Evolutionary conservation across 2,888 invertebrate genomes (phyloP).

Genomic region (Cerastis rubricosa): DNA sequence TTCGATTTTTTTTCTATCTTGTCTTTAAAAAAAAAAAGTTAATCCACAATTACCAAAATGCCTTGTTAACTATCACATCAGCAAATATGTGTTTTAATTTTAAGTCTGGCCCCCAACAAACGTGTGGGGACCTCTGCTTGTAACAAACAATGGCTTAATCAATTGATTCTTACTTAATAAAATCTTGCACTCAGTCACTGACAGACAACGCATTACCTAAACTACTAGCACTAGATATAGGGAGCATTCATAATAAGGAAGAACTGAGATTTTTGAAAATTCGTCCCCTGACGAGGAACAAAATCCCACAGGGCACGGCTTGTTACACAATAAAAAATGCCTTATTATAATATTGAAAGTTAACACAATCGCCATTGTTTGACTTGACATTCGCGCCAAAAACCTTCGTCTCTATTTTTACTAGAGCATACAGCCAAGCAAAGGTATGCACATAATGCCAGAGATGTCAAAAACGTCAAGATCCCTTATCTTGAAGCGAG

Average conservation of each 20-base stretch:
- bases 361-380: conserved; percentile 44
- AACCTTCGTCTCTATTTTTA: conserved; percentile 44
- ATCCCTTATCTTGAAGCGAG: conserved; percentile 73
- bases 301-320: not conserved
- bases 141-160: too few relatives aligned
- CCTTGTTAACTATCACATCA: too few relatives aligned
- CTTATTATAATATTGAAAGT: conserved; percentile 7
- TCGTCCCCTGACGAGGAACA: not conserved
- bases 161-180: not conserved
- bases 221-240: not conserved
- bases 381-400: conserved; percentile 44
- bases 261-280: too few relatives aligned
- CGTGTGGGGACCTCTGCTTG: too few relatives aligned
- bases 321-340: not conserved
- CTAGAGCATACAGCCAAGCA: conserved; percentile 43
- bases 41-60: too few relatives aligned
- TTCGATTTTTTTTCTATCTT: too few relatives aligned
- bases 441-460: conserved; percentile 62
- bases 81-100: too few relatives aligned
- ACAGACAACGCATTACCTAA: not conserved
- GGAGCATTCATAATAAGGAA: not conserved
- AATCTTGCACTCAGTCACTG: not conserved
- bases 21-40: too few relatives aligned
- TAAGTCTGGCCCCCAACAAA: too few relatives aligned
- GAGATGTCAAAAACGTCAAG: conserved; percentile 74